These are phyloP conservation scores for Iselma pallidipennis DNA, from an alignment of 2,888 invertebrate genomes.

Conservation along the genomic window DNA sequence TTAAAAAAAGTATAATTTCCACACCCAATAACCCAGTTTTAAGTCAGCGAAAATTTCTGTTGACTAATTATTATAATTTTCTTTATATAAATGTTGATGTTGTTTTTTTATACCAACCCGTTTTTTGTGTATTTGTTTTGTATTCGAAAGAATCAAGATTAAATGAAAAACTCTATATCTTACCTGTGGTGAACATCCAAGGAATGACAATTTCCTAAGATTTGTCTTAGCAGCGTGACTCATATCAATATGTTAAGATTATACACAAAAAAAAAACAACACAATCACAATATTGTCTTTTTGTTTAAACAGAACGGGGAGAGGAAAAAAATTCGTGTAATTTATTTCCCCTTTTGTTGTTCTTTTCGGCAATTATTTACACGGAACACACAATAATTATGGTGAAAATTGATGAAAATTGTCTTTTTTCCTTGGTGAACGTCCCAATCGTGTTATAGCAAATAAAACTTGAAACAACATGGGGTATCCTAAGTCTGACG, in stretches of 20 bases:
- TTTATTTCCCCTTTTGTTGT: too few relatives aligned
- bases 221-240: constrained; percentile 57
- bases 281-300: too few relatives aligned
- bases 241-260: constrained; percentile 31
- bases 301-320: not conserved
- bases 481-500: constrained; percentile 52
- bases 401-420: constrained; percentile 9
- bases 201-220: constrained; percentile 73
- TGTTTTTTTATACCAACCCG: too few relatives aligned
- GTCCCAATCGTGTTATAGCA: constrained; percentile 53
- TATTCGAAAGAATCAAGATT: too few relatives aligned
- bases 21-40: too few relatives aligned
- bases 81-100: too few relatives aligned
- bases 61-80: too few relatives aligned
- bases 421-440: constrained; percentile 55
- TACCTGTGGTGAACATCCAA: constrained; percentile 67
- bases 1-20: too few relatives aligned
- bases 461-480: constrained; percentile 54
- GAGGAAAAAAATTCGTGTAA: not conserved
- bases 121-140: too few relatives aligned
- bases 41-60: too few relatives aligned
- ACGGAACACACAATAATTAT: constrained; percentile 11
- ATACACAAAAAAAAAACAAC: constrained; percentile 7
- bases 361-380: too few relatives aligned
- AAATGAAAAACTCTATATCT: too few relatives aligned